Evolutionary conservation across 2,888 invertebrate species (phyloP).

Genomic region (Drosophila falleni): DNA sequence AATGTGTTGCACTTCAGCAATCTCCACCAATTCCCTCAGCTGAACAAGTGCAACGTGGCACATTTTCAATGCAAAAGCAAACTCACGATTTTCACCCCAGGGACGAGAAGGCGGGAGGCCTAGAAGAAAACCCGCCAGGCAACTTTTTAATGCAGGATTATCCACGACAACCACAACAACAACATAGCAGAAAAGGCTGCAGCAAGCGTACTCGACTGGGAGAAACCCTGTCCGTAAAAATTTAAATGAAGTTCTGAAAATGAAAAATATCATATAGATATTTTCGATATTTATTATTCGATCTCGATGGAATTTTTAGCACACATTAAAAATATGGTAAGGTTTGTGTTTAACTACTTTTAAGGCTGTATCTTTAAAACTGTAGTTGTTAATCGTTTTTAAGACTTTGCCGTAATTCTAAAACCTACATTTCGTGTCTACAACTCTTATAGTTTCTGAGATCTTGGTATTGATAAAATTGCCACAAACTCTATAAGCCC

Average conservation of each 20-base stretch:
- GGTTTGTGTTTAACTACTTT: too few relatives aligned
- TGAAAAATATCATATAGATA: too few relatives aligned
- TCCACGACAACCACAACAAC: conserved; percentile 45
- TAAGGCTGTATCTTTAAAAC: too few relatives aligned
- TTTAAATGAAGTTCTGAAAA: too few relatives aligned
- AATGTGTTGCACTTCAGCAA: conserved; percentile 56
- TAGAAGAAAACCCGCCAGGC: conserved; percentile 54
- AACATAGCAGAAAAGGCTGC: not conserved
- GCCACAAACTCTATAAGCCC: not conserved
- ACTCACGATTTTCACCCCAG: conserved; percentile 78
- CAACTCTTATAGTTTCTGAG: too few relatives aligned
- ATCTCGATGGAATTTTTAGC: too few relatives aligned
- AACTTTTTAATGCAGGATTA: conserved; percentile 76
- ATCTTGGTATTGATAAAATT: too few relatives aligned
- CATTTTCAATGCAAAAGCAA: conserved; percentile 63
- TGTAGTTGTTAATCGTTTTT: too few relatives aligned
- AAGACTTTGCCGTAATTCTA: too few relatives aligned
- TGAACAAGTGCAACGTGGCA: conserved; percentile 77
- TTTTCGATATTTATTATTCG: too few relatives aligned
- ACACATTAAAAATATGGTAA: too few relatives aligned
- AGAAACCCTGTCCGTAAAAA: not conserved
- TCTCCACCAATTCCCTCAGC: conserved; percentile 50
- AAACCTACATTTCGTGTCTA: too few relatives aligned
- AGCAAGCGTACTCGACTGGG: not conserved
- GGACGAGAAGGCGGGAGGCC: conserved; percentile 14